A percentile compares a stretch with the other conserved stretches of the same genome.
phyloP scores from a whole-genome alignment of 2,797 vertebrate genomes.

The Phataginus tetradactyla region DNA sequence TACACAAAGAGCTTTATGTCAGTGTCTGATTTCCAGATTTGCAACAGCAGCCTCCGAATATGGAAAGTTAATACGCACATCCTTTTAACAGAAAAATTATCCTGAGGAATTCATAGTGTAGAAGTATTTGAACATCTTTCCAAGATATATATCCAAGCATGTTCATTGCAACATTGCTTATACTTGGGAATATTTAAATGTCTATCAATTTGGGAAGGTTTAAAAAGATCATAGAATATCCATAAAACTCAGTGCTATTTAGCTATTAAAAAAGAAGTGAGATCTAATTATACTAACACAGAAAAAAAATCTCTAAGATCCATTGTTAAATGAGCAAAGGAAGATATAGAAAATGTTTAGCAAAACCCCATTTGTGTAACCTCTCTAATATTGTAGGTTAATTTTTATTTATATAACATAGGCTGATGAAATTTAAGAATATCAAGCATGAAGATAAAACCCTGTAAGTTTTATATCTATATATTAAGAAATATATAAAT shows the following conservation, averaged over 20 bases:
- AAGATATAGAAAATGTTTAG: neutral
- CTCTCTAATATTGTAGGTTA: neutral
- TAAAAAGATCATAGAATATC: neutral
- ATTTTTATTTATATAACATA: neutral
- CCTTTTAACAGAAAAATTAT: neutral
- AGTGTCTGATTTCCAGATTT: neutral
- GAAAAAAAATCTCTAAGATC: neutral
- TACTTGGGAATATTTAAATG: constrained; percentile 5
- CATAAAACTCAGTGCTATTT: neutral
- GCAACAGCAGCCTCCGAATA: neutral
- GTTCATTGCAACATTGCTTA: neutral
- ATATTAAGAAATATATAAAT: no score
- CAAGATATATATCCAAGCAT: neutral
- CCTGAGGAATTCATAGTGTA: neutral
- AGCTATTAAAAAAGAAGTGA: neutral
- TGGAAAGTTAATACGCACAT: neutral
- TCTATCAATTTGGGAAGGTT: neutral
- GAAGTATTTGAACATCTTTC: neutral
- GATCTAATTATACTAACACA: neutral
- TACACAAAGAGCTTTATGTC: neutral
- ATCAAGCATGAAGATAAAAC: neutral
- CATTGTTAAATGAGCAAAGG: neutral
- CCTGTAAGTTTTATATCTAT: neutral
- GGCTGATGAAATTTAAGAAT: neutral
- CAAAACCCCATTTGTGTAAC: neutral